These are phyloP conservation scores for Crotalus helleri DNA, from an alignment of 2,113 vertebrate species.

Conservation along the genomic window DNA sequence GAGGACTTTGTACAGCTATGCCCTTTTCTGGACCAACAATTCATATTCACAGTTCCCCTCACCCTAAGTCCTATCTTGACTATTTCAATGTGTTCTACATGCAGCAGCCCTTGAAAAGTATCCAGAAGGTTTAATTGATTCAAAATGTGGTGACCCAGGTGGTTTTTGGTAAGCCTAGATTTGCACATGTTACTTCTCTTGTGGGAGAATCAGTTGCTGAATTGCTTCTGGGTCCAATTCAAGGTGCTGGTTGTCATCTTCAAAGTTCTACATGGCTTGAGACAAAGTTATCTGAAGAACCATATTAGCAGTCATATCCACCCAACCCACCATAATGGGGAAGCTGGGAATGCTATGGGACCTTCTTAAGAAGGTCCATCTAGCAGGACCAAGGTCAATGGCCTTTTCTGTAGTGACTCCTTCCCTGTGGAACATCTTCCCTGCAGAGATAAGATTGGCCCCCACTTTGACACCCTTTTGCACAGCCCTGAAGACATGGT, in stretches of 20 bases:
- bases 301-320: not conserved
- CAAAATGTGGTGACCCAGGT: not conserved
- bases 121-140: not conserved
- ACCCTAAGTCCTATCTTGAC: not conserved
- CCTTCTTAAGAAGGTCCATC: not conserved
- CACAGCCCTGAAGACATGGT: too few species aligned
- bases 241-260: not conserved
- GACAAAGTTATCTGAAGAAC: not conserved
- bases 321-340: not conserved
- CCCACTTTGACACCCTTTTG: too few species aligned
- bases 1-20: not conserved
- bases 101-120: not conserved
- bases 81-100: not conserved
- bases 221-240: not conserved
- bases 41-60: not conserved
- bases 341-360: not conserved
- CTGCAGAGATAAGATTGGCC: too few species aligned
- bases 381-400: not conserved
- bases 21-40: not conserved
- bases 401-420: too few species aligned
- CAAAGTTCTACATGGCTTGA: not conserved
- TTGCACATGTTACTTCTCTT: not conserved
- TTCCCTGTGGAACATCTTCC: too few species aligned
- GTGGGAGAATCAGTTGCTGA: not conserved
- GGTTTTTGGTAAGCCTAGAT: not conserved